Evolutionary conservation across 1,140 invertebrate genomes (phyloP), one percentile per base, ranked within the genome.

Genomic region (Leptinotarsa undecemlineata): DNA sequence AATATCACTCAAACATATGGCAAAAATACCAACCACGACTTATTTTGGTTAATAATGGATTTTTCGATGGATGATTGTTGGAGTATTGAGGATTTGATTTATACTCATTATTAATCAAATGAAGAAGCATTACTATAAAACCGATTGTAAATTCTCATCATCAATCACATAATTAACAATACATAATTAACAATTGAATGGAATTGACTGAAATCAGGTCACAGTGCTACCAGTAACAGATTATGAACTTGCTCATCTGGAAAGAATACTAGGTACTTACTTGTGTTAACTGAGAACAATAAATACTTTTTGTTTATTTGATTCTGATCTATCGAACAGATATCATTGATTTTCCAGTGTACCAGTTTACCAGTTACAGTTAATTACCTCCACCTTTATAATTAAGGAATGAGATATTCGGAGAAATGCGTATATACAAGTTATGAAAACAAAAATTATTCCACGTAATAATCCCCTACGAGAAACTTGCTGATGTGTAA

Each of bases 371-470:
- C 51, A 57, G 51, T 17, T 15, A 57, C 51, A 57, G 51, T 17
- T 57, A 57, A 57, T 57, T 57, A 57, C 51, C 13, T 19, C n/a
- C 14, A 14, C 4, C 13, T 57, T 19, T 19, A 19, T 57, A 57
- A 57, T 57, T 57, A 57, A 1, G 33, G 5, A 15, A 57, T 19
- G 14, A n/a, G 4, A 57, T 57, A 57, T 57, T 57, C 51, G 51
- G n/a, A 17, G 51, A 19, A 57, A 57, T 57, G 15, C 2, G 17
- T 57, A 15, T 6, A 2, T 15, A n/a, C 14, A 15, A 15, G 51
- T 13, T 57, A 57, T 15, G 51, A 57, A 57, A 57, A 57, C n/a
- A 57, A 57, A 57, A 57, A 57, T 57, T 57, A 57, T 57, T 19
- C 51, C 4, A 57, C n/a, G n/a, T 57, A 57, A 57, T 57, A 19